Base-by-base conservation (phyloP, 2,888 invertebrate genomes). In the Erebia epiphron region DNA sequence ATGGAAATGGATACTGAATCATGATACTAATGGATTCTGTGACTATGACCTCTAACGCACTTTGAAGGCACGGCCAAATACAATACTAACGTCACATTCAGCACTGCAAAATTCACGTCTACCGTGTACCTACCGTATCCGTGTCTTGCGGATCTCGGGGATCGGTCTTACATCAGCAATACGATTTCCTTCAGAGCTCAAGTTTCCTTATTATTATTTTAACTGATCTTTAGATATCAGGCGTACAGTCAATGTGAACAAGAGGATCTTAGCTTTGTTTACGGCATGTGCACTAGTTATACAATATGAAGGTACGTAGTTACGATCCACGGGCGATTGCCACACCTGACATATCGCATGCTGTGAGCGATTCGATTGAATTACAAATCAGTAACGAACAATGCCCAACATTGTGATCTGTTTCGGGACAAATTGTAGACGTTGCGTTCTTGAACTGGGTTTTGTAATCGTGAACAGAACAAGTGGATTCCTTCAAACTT, bases 291-390 rank as follows among this genome's bases (percentile, higher is more conserved):
- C 49, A 69, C 63, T 60, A 54, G 67, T 74, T 75, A 71, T 77
- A 77, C 69, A 75, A 74, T 75, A 74, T 74, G 74, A 66, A 72
- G 73, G 75, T 81, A 80, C 76, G 77, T 79, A 79, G 79, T 82
- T 81, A 82, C 80, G 80, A 82, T 74, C 74, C 78, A 77, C 78
- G 69, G 75, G 63, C 74, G 78, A 76, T 90, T 87, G 80, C 89
- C 79, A 82, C 84, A 88, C 79, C 78, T 82, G 83, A 85, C 85
- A 87, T 85, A 86, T 86, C 82, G 83, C 86, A 87, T 83, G 86
- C 85, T 83, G 85, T 76, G 83, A 82, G 84, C 83, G 82, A 83
- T 83, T 84, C 82, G 83, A 87, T 90, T 87, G 86, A 86, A 88
- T 88, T 87, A 87, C 85, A 85, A 85, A 88, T 83, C 65, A 79